Evolutionary conservation across 2,888 invertebrate genomes (phyloP), one percentile per base, ranked within the genome.

Genomic region (Dendrolimus pini): DNA sequence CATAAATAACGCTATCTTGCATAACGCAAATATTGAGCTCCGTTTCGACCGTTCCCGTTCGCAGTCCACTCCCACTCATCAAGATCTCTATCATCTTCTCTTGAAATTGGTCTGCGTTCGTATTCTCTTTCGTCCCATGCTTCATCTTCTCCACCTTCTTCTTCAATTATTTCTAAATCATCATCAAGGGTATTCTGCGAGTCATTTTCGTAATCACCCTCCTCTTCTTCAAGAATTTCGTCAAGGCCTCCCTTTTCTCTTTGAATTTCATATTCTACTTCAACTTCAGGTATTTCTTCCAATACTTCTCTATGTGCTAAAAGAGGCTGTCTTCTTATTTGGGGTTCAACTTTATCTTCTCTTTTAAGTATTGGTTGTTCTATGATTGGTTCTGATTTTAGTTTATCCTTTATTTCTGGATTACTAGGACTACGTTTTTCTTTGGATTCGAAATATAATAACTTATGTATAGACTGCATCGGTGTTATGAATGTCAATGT

Each of bases 401-500:
- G 61, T 42, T 59, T 60, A 41, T 71, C 69, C 54, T 65, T 64
- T 10, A 9, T 12, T 53, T 67, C 63, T 47, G 60, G 53, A 47
- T 65, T 63, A 58, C 60, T 61, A 9, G 58, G 52, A 41, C 62
- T 59, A 41, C 65, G 64, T 58, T 71, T 60, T 6, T 65, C 60
- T 63, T 69, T 78, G 54, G 65, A 66, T 64, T 74, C 61, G 56
- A 78, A 79, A 1, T 68, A 68, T 56, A 83, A 76, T 12, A 80
- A 53, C 75, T 85, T 88, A 42, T 84, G 83, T 8, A 89, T 58
- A 6, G 83, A 82, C 67, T 94, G 94, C 84, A 94, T 92, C 3
- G 95, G 95, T 65, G 93, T 90, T 68, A 95, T 93, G 60, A 95
- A 92, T 52, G 94, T 85, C 57, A 95, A 70, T 0, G 94, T 93